Base-by-base conservation (phyloP, 2,113 vertebrate genomes). In the Propithecus coquereli region DNA sequence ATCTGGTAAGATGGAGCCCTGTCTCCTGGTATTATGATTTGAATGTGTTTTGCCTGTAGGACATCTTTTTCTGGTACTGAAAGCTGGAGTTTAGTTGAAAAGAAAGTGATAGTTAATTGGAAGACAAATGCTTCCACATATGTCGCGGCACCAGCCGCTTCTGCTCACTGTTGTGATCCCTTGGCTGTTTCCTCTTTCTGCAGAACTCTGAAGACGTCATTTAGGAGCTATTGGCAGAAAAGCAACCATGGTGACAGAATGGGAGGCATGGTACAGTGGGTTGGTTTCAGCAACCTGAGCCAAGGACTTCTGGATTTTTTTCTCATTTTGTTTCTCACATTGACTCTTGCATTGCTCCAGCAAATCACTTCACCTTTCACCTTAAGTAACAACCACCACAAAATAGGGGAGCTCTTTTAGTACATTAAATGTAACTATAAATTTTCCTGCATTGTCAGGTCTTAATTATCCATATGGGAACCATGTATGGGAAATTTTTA, bases 1-100 rank as follows among this genome's bases (percentile, higher is more conserved):
- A 99, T 86, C 98, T 99, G 99, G 99, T 99, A 98, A 99, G 99
- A 70, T 0, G 34, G 91, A 57, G 70, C 9, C 0, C 63, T 16
- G 1, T 34, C 92, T 94, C 71, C 43, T 34, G 11, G 25, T 66
- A 47, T 50, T 70, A 20, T 13, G 23, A 77, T 70, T 65, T 20
- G 54, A 70, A 54, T 8, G 2, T 23, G 22, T 92, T 83, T 87
- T 70, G 61, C 57, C 73, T 27, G 1, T 43, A 40, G 84, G 37
- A 50, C 30, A 22, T 59, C 77, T 88, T 92, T 94, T 91, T 87
- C 92, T 79, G 80, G 50, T 86, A 17, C 76, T 66, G 23, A 63
- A 47, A 92, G 50, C 91, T 94, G 32, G 77, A 65, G 27, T 89
- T 76, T 14, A 74, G 79, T 90, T 85, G 81, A 90, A 85, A 94